Percentiles rank a stretch among this genome's conserved stretches.
These are phyloP conservation scores for Galaxea fascicularis DNA, from an alignment of 92 coral and sea anemone genomes.

Conservation along the genomic window DNA sequence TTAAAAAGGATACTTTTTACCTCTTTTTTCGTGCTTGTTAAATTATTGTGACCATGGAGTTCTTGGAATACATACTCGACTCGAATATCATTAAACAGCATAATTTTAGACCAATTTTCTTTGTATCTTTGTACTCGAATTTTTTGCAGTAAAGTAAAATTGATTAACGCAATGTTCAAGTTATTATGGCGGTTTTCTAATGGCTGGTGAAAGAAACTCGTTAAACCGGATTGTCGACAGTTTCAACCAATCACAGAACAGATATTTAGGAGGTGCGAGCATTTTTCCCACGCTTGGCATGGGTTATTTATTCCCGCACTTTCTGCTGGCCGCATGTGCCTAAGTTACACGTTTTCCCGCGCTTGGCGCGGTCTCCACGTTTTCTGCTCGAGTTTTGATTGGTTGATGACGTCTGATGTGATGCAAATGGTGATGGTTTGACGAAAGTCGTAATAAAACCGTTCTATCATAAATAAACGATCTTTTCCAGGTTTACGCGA, in stretches of 20 bases:
- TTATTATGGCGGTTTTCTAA: neutral
- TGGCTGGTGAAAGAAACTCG: neutral
- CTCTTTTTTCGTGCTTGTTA: neutral
- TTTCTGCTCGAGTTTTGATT: neutral
- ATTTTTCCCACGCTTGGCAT: neutral
- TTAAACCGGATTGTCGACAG: neutral
- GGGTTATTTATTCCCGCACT: neutral
- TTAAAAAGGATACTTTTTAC: neutral
- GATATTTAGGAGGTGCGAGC: neutral
- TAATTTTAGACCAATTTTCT: constrained; percentile 19
- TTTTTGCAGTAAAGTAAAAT: neutral
- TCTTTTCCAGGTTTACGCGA: neutral
- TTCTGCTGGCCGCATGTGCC: neutral
- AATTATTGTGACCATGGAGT: constrained; percentile 10
- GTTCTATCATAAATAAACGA: neutral
- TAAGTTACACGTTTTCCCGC: neutral
- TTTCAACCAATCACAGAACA: neutral
- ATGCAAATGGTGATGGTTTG: neutral
- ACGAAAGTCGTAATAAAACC: neutral
- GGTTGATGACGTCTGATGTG: neutral
- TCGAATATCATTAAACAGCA: neutral
- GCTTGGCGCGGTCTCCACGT: neutral
- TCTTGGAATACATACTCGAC: constrained; percentile 1
- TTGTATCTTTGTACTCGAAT: constrained; percentile 22
- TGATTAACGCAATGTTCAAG: neutral